These are phyloP conservation scores for Hafferia zeledoni DNA, from an alignment of 2,797 vertebrate species.

Conservation along the genomic window DNA sequence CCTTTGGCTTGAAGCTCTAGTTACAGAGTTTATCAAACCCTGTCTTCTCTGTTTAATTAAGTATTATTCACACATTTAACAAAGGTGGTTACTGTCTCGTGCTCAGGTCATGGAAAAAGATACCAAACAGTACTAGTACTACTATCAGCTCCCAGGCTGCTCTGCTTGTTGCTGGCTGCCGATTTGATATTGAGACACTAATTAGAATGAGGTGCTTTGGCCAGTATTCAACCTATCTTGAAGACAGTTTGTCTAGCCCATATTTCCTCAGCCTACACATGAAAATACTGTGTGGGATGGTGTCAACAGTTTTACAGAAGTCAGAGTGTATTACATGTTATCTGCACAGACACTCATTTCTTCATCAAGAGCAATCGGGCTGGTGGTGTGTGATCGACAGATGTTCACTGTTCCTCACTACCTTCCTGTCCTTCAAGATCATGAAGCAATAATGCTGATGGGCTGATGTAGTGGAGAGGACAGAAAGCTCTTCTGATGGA, in stretches of 20 bases:
- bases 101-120: not conserved
- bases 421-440: not conserved
- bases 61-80: not conserved
- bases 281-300: not conserved
- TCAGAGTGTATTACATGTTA: not conserved
- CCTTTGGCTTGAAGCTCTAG: not conserved
- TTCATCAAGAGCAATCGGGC: not conserved
- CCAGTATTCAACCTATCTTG: not conserved
- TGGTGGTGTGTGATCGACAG: not conserved
- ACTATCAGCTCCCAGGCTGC: not conserved
- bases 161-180: not conserved
- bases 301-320: conserved; percentile 13
- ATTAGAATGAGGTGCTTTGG: conserved; percentile 25
- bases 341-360: not conserved
- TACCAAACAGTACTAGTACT: not conserved
- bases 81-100: not conserved
- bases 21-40: not conserved
- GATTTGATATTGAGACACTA: not conserved
- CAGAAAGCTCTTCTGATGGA: not conserved
- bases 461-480: not conserved
- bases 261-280: not conserved
- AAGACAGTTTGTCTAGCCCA: not conserved
- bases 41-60: not conserved
- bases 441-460: not conserved
- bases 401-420: not conserved